Conservation (phyloP, 2,888 invertebrate genomes). For the Philopedon plagiatum region DNA sequence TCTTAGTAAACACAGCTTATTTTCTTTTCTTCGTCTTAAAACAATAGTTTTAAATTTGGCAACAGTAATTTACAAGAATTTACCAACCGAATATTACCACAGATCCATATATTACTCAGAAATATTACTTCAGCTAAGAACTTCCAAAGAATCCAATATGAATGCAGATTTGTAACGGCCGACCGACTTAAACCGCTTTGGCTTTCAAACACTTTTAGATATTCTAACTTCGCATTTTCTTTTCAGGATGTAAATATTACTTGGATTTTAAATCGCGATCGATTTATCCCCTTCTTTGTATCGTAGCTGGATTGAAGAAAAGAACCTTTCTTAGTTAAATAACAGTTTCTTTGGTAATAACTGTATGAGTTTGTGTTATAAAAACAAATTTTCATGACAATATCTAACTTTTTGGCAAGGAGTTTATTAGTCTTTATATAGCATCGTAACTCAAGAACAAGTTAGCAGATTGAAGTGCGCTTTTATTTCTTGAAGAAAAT, state of each 20-base stretch:
- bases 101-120: not conserved
- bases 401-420: not conserved
- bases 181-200: not conserved
- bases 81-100: too few species aligned
- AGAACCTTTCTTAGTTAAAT: not conserved
- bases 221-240: not conserved
- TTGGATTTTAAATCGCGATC: not conserved
- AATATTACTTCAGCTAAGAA: not conserved
- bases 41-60: not conserved
- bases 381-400: not conserved
- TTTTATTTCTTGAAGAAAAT: too few species aligned
- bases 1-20: too few species aligned
- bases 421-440: too few species aligned
- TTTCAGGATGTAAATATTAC: not conserved
- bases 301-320: not conserved
- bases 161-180: not conserved
- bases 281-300: not conserved
- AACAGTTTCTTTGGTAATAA: not conserved
- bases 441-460: too few species aligned
- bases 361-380: not conserved
- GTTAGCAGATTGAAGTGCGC: too few species aligned
- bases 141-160: not conserved
- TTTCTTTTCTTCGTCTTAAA: too few species aligned
- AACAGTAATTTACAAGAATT: too few species aligned
- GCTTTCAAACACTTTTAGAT: not conserved